Percentiles rank a stretch among this genome's conserved stretches.
phyloP scores from a whole-genome alignment of 2,113 vertebrate genomes.

The Sterrhoptilus dennistouni region DNA sequence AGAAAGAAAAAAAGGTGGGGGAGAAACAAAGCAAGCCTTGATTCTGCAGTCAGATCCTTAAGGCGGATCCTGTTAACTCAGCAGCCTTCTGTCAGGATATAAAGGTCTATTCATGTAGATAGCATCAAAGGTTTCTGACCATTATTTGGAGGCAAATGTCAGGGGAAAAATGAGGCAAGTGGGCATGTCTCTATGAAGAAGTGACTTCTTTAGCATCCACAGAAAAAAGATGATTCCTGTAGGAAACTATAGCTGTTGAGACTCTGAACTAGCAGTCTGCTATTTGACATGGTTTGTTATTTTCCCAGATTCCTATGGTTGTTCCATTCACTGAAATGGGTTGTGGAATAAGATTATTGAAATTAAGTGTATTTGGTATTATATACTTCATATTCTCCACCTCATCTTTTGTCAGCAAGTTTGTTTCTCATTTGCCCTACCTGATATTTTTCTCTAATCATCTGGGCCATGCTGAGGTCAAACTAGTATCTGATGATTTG shows the following conservation, averaged over 20 bases:
- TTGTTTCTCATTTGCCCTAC: neutral
- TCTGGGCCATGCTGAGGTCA: neutral
- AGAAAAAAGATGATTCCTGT: neutral
- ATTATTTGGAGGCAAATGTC: neutral
- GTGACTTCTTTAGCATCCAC: neutral
- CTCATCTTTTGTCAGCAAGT: neutral
- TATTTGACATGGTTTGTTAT: neutral
- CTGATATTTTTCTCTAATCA: neutral
- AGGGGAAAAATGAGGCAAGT: neutral
- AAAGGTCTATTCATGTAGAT: constrained; percentile 45
- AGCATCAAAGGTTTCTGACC: neutral
- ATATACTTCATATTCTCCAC: neutral
- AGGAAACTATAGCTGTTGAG: neutral
- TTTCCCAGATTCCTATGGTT: neutral
- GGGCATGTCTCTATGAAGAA: neutral
- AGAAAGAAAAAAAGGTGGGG: neutral
- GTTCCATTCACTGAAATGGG: neutral
- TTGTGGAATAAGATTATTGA: neutral
- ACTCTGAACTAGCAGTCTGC: neutral
- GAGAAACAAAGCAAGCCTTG: constrained; percentile 56
- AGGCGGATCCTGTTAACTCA: constrained; percentile 25
- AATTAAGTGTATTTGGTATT: neutral
- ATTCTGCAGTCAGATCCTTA: constrained; percentile 4
- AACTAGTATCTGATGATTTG: neutral
- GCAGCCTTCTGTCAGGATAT: constrained; percentile 23